These are phyloP conservation scores for Hypolimnas misippus DNA, from an alignment of 2,888 invertebrate species.

Conservation along the genomic window DNA sequence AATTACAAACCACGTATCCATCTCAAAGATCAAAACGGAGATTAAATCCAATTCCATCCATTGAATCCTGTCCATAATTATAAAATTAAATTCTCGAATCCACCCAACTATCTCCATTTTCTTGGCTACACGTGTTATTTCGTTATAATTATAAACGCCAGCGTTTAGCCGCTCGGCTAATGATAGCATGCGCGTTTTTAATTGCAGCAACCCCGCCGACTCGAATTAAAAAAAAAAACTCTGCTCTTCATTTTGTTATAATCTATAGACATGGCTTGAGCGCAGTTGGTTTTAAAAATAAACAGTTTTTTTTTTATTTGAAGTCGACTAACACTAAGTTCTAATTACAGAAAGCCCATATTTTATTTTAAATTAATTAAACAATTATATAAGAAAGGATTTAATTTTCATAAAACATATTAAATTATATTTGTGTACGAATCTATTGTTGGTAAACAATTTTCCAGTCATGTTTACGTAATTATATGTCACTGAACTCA, in stretches of 20 bases:
- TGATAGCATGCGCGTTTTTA: slow-evolving; percentile 68
- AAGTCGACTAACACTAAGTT: neutral
- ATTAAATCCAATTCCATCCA: slow-evolving; percentile 49
- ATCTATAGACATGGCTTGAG: neutral
- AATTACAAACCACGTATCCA: slow-evolving; percentile 6
- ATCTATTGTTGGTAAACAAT: too few relatives aligned
- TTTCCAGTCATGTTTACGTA: too few relatives aligned
- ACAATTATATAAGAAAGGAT: too few relatives aligned
- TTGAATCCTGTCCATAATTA: slow-evolving; percentile 54
- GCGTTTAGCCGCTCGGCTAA: slow-evolving; percentile 60
- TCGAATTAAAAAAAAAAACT: slow-evolving; percentile 18
- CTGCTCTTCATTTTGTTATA: slow-evolving; percentile 1
- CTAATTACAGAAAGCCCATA: too few relatives aligned
- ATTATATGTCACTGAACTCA: too few relatives aligned
- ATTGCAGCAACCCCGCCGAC: slow-evolving; percentile 53
- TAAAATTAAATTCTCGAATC: slow-evolving; percentile 46
- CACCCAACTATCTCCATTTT: slow-evolving; percentile 53
- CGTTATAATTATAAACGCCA: slow-evolving; percentile 60
- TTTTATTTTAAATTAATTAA: too few relatives aligned
- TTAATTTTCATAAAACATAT: too few relatives aligned
- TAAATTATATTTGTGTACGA: too few relatives aligned
- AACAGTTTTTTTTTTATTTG: neutral
- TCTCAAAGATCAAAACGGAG: slow-evolving; percentile 38
- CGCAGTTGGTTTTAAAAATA: neutral
- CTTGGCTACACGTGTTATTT: slow-evolving; percentile 53